phyloP scores from a whole-genome alignment of 2,113 vertebrate genomes.

The Globicephala melas region DNA sequence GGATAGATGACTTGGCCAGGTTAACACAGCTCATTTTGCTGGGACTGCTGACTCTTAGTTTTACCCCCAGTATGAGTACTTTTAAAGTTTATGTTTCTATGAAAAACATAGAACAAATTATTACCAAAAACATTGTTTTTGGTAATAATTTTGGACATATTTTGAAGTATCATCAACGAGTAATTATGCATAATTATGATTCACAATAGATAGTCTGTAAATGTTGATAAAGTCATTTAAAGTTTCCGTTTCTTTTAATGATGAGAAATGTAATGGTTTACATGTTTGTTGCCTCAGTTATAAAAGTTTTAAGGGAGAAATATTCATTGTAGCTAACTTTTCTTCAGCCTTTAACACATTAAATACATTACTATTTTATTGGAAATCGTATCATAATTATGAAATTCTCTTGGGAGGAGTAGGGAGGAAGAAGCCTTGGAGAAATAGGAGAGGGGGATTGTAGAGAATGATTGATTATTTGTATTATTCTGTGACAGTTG shows the following conservation, averaged over 20 bases:
- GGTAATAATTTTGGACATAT: slow-evolving; percentile 28
- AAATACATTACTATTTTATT: slow-evolving; percentile 13
- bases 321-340: background rate
- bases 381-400: background rate
- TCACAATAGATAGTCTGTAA: background rate
- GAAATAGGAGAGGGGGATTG: background rate
- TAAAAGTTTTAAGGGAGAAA: slow-evolving; percentile 23
- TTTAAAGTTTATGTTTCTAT: background rate
- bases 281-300: background rate
- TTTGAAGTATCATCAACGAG: background rate
- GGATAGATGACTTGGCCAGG: background rate
- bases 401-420: background rate
- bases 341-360: background rate
- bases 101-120: background rate
- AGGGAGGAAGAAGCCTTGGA: background rate
- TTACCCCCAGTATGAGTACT: background rate
- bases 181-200: slow-evolving; percentile 6
- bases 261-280: background rate
- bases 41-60: background rate
- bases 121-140: background rate
- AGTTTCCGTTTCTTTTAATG: slow-evolving; percentile 19
- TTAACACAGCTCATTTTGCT: background rate
- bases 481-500: background rate
- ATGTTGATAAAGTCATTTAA: background rate
- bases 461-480: background rate